Evolutionary conservation across 2,888 invertebrate genomes (phyloP).

Genomic region (Scaptomyza parva): DNA sequence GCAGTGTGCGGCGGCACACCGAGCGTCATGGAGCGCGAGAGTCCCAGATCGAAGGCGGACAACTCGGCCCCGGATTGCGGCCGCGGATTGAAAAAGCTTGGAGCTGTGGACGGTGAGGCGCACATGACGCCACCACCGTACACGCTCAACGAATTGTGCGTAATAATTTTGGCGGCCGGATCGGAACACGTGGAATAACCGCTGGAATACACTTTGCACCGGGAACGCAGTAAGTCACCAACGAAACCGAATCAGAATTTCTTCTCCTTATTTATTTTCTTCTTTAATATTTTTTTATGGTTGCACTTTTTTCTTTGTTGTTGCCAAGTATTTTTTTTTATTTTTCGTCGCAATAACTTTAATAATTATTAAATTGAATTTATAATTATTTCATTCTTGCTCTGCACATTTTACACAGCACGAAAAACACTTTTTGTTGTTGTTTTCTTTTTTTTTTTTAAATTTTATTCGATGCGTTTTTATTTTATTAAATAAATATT

Average conservation of each 20-base stretch:
- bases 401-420: conserved; percentile 51
- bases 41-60: conserved; percentile 85
- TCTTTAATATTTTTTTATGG: conserved; percentile 19
- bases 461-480: conserved; percentile 24
- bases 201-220: conserved; percentile 82
- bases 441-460: too few relatives aligned
- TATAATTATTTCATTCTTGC: conserved; percentile 46
- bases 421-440: conserved; percentile 40
- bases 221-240: conserved; percentile 40
- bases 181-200: conserved; percentile 80
- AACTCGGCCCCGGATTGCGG: conserved; percentile 84
- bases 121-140: conserved; percentile 86
- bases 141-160: conserved; percentile 85
- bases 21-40: conserved; percentile 86
- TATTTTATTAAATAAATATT: background rate
- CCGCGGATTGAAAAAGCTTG: conserved; percentile 85
- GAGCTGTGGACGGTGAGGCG: conserved; percentile 85
- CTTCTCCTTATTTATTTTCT: conserved; percentile 7
- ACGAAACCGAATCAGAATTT: conserved; percentile 10
- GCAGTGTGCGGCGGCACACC: conserved; percentile 87
- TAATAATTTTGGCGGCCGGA: conserved; percentile 85
- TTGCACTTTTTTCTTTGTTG: conserved; percentile 21
- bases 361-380: conserved; percentile 41
- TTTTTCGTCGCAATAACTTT: conserved; percentile 23
- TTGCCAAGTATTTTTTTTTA: conserved; percentile 26